Evolutionary conservation across 1,140 invertebrate species (phyloP), one percentile per base, ranked within the genome.

Genomic region (Drosophila truncata): DNA sequence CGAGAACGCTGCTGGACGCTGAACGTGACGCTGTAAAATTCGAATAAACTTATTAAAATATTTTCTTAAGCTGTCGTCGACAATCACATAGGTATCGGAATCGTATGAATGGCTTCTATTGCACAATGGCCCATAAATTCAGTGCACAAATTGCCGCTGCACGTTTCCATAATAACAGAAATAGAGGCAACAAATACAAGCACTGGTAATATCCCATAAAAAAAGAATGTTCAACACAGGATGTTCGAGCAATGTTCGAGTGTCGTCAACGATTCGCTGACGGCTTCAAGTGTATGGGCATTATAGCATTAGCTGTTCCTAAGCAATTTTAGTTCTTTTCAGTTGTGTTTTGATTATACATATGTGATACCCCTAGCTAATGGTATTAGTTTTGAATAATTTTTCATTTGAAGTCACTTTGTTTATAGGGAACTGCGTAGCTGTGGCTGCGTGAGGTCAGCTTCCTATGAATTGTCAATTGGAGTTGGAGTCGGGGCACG

Each of bases 11-110:
- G 27, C 27, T n/a, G n/a, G n/a, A n/a, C n/a, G 20, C 35, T 18
- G 73, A 39, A 78, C 83, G 83, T 88, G 85, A 87, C 77, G 44
- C 46, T 55, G 84, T 87, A 73, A 87, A 88, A 88, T 31, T 66
- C 64, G n/a, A 66, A 73, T 87, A 71, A 88, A 88, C 65, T 88
- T 83, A 78, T 88, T 76, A 73, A 87, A 82, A 87, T 72, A 79
- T 78, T 52, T 54, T 35, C 64, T 42, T 60, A 80, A 69, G 80
- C 55, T 60, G 46, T 49, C 64, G 42, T 33, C 49, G 27, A 49
- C 52, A 65, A 54, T 54, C 50, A 35, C 50, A 54, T 54, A 35
- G 44, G 27, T 59, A 49, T 37, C 47, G 54, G 54, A 61, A 54
- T 55, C 37, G 54, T 49, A 50, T 42, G 58, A 57, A 29, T 65